Conservation (phyloP, 2,888 invertebrate genomes). For the Listrodromus nycthemerus region DNA sequence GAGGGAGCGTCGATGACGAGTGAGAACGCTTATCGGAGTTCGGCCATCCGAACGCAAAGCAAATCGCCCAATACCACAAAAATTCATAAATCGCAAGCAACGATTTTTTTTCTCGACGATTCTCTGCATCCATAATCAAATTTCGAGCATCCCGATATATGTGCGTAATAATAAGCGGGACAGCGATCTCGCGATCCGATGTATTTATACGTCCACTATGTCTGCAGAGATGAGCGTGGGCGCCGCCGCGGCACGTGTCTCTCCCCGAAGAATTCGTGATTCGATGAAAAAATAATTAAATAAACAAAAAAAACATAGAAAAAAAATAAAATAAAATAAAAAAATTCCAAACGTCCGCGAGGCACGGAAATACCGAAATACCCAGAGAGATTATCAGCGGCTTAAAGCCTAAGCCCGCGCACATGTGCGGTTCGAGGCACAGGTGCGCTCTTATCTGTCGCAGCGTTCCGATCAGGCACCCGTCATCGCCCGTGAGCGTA, state of each 20-base stretch:
- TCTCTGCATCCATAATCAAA: background rate
- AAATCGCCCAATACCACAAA: background rate
- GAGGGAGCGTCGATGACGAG: background rate
- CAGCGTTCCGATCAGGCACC: slow-evolving; percentile 43
- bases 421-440: slow-evolving; percentile 36
- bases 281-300: background rate
- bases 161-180: background rate
- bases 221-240: background rate
- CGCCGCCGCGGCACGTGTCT: background rate
- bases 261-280: background rate
- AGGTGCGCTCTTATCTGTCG: slow-evolving; percentile 58
- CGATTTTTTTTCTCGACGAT: background rate
- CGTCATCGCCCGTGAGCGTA: slow-evolving; percentile 40
- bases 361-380: background rate
- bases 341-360: background rate
- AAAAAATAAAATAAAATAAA: background rate
- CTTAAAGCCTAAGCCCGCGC: background rate
- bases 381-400: background rate
- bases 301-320: background rate
- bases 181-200: background rate
- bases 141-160: background rate
- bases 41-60: too few species aligned
- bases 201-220: background rate
- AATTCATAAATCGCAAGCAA: background rate
- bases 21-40: background rate